Evolutionary conservation across 1,140 invertebrate species (phyloP).

Genomic region (Leptinotarsa defecta): DNA sequence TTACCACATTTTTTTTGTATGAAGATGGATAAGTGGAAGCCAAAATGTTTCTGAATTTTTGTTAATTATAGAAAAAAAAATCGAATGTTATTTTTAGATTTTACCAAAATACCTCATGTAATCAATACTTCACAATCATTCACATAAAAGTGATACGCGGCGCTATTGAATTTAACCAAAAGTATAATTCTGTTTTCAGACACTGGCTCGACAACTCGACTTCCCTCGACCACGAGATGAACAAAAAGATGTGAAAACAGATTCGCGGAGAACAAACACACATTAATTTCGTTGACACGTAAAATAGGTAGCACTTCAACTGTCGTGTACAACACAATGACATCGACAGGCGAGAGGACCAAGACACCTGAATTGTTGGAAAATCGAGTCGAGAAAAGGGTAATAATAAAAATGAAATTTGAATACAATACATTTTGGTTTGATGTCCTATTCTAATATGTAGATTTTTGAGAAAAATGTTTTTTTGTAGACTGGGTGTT

Average conservation of each 20-base stretch:
- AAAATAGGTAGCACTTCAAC: conserved; percentile 29
- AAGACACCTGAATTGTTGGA: conserved; percentile 9
- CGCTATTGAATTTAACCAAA: neutral
- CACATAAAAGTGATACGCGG: no score
- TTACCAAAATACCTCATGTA: no score
- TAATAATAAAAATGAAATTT: conserved; percentile 16
- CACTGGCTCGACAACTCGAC: neutral
- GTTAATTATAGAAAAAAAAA: no score
- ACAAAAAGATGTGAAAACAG: conserved; percentile 15
- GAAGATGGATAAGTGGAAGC: no score
- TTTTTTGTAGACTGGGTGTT: no score
- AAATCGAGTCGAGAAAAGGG: neutral
- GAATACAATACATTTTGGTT: conserved; percentile 23
- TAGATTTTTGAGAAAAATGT: neutral
- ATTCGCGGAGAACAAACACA: conserved; percentile 11
- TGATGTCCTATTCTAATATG: neutral
- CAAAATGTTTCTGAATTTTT: no score
- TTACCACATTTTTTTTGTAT: no score
- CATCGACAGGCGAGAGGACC: conserved; percentile 2
- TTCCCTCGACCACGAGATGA: conserved; percentile 8
- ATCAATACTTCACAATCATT: no score
- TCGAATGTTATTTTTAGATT: no score
- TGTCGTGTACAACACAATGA: conserved; percentile 18
- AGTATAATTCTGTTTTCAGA: conserved; percentile 3
- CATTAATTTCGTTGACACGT: conserved; percentile 25